phyloP scores from a whole-genome alignment of 35 echinoderm and acorn worm species.

The Eucidaris tribuloides region DNA sequence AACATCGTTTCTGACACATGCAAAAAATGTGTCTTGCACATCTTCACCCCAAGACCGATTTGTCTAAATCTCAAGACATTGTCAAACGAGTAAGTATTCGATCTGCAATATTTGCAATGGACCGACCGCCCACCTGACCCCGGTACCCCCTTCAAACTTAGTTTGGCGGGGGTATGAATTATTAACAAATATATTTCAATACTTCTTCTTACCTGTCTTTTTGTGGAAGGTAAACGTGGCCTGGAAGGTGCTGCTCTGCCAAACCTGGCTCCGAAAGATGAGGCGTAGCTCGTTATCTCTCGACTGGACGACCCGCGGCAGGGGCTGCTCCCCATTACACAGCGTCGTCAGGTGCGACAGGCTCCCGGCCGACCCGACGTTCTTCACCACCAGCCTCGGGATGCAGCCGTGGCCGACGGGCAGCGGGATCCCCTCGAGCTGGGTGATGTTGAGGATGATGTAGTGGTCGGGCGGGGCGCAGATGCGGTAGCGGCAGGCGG shows the following conservation, averaged over 20 bases:
- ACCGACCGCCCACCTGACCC: no score
- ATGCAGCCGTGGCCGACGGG: conserved; percentile 30
- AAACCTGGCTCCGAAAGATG: conserved; percentile 48
- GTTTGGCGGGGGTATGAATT: no score
- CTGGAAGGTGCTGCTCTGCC: conserved; percentile 60
- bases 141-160: no score
- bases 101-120: no score
- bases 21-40: no score
- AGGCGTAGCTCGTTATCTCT: conserved; percentile 67
- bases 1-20: no score
- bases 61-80: no score
- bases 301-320: conserved; percentile 90
- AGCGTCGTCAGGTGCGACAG: conserved; percentile 9
- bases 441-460: conserved; percentile 65
- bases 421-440: conserved; percentile 49
- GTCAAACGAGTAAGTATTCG: no score
- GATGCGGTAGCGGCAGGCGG: conserved; percentile 43
- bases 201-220: conserved; percentile 68
- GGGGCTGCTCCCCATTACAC: conserved; percentile 43
- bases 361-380: neutral
- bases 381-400: conserved; percentile 44
- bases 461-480: conserved; percentile 37
- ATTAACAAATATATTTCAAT: no score
- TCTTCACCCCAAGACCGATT: no score
- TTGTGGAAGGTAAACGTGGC: conserved; percentile 87